Base-by-base conservation (phyloP, 2,888 invertebrate genomes). In the Troilus luridus region DNA sequence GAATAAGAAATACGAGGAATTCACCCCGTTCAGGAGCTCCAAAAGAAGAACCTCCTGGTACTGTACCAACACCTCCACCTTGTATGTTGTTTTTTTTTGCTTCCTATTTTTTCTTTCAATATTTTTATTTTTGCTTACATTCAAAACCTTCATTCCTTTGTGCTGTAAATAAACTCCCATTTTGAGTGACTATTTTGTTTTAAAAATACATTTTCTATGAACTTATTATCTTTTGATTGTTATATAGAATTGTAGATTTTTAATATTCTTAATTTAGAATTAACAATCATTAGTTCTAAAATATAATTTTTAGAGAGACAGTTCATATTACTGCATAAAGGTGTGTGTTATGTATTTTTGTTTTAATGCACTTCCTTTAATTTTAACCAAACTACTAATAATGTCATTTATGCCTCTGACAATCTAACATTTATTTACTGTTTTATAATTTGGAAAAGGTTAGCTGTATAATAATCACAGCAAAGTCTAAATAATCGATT, bases 1-100 rank as follows among this genome's bases (percentile, higher is more conserved):
- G 98, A 93, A 98, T 98, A 93, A 96, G 98, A 93, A 98, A 98
- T 93, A 98, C 98, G 91, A 95, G 98, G 93, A 98, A 97, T 94
- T 97, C 98, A 93, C 92, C 92, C 21, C 96, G 98, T 94, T 97
- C 97, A 93, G 97, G 96, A 92, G 93, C 96, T 88, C 96, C 97
- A 92, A 97, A 97, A 94, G 97, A 97, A 94, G 96, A 96, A 93
- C 95, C 96, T 54, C 89, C 92, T 85, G 92, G 92, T 91, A 92
- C 92, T 67, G 91, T 91, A 91, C 91, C 90, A 27, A 88, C 88
- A 89, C 64, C 91, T 88, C n/a, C 92, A 41, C 91, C 91, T 89
- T 91, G 91, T 92, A 88, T 88, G 89, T 90, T 92, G 67, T 54
- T 85, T 56, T 88, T 54, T 88, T 54, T 41, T 77, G 17, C 67